Conservation (phyloP, 2,888 invertebrate genomes). For the Andrena camellia region DNA sequence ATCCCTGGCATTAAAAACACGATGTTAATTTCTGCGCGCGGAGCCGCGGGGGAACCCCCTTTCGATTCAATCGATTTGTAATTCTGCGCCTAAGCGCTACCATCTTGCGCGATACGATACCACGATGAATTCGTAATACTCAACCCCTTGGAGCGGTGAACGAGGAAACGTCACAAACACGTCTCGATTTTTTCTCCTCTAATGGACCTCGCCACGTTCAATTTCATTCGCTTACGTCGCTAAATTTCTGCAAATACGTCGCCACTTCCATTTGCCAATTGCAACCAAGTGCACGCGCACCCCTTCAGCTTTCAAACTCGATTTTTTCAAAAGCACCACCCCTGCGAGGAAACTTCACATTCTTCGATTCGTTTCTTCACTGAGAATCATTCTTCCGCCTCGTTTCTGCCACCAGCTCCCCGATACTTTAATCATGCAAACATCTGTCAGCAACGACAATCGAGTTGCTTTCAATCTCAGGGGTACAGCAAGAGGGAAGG, state of each 20-base stretch:
- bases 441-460: slow-evolving; percentile 52
- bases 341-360: neutral
- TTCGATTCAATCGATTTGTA: slow-evolving; percentile 84
- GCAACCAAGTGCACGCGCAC: no score
- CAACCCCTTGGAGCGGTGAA: neutral
- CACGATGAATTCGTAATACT: slow-evolving; percentile 65
- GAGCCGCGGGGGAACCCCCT: slow-evolving; percentile 75
- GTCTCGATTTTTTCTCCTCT: neutral
- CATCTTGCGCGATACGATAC: slow-evolving; percentile 70
- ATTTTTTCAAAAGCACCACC: neutral
- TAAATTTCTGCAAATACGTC: no score
- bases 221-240: neutral
- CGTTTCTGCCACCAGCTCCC: slow-evolving; percentile 8
- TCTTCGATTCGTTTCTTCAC: neutral
- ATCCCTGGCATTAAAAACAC: slow-evolving; percentile 84
- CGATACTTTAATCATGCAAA: slow-evolving; percentile 33
- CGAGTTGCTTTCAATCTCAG: slow-evolving; percentile 28
- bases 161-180: neutral
- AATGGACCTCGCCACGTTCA: neutral
- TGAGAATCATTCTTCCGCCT: neutral
- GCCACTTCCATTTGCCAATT: no score
- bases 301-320: neutral
- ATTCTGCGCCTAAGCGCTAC: slow-evolving; percentile 80
- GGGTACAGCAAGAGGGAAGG: neutral
- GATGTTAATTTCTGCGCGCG: slow-evolving; percentile 83